These are phyloP conservation scores for Silurus meridionalis DNA, from an alignment of 2,113 vertebrate genomes.

Conservation along the genomic window DNA sequence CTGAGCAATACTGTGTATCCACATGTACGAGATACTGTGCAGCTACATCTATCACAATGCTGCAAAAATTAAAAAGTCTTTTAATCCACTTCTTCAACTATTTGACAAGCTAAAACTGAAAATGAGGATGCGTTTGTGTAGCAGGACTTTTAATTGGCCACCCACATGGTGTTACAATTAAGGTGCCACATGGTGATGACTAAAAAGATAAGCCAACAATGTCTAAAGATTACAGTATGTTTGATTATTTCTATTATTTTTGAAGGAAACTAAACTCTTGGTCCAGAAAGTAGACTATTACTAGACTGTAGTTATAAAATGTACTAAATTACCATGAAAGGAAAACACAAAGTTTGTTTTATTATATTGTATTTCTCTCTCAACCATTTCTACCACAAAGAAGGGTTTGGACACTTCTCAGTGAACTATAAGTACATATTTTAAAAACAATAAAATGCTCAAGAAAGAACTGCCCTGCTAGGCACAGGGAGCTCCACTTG, in stretches of 20 bases:
- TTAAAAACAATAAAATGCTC: constrained; percentile 19
- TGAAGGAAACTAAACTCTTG: background rate
- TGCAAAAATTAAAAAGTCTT: background rate
- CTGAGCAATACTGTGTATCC: too few species aligned
- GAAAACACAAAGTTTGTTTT: background rate
- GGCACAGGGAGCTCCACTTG: constrained; percentile 19
- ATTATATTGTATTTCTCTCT: background rate
- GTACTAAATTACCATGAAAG: background rate
- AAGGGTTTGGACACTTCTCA: background rate
- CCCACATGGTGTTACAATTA: background rate
- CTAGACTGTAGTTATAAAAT: background rate
- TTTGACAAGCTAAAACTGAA: background rate
- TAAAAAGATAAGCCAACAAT: too few species aligned
- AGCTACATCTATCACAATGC: background rate
- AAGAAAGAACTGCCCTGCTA: constrained; percentile 24
- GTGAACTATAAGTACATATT: constrained; percentile 21
- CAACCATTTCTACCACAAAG: background rate
- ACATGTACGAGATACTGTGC: background rate
- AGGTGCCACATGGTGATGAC: background rate
- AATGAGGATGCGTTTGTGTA: background rate
- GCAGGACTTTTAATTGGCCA: background rate
- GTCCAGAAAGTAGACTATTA: background rate
- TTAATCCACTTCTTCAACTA: background rate
- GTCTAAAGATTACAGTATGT: too few species aligned
- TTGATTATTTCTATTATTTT: background rate